phyloP scores from a whole-genome alignment of 2,113 vertebrate genomes.

The Butorides virescens region DNA sequence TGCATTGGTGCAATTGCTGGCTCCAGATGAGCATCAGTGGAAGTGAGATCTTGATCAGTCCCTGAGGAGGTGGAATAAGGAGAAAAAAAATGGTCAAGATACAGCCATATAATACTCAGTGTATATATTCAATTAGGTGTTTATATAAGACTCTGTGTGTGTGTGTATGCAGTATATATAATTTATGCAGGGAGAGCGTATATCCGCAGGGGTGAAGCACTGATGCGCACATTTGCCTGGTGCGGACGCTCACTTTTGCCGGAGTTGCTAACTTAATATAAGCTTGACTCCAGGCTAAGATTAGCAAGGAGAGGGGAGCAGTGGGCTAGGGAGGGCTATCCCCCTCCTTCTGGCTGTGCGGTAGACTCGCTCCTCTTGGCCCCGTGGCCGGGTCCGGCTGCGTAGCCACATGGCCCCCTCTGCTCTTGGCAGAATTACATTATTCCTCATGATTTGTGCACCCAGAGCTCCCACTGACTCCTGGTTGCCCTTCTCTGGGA shows the following conservation, averaged over 20 bases:
- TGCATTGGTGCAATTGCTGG: not conserved
- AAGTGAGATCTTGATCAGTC: not conserved
- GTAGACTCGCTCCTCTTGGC: not conserved
- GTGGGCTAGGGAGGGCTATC: not conserved
- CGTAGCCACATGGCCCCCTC: too few species aligned
- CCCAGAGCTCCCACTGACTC: not conserved
- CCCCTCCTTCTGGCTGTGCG: not conserved
- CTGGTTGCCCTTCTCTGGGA: not conserved
- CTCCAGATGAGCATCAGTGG: not conserved
- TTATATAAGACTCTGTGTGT: not conserved
- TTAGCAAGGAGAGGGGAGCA: not conserved
- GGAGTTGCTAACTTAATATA: not conserved
- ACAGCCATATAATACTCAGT: not conserved
- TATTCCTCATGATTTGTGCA: too few species aligned
- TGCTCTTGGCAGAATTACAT: not conserved
- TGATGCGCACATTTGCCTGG: not conserved
- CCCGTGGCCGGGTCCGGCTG: accelerated
- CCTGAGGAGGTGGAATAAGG: not conserved
- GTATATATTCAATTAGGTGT: not conserved
- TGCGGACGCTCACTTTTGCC: not conserved
- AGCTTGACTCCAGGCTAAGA: not conserved
- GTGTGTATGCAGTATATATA: not conserved
- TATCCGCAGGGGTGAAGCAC: not conserved
- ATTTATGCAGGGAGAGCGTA: not conserved
- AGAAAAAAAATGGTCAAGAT: not conserved